phyloP scores from a whole-genome alignment of 2,113 vertebrate species.

The Rallus limicola region DNA sequence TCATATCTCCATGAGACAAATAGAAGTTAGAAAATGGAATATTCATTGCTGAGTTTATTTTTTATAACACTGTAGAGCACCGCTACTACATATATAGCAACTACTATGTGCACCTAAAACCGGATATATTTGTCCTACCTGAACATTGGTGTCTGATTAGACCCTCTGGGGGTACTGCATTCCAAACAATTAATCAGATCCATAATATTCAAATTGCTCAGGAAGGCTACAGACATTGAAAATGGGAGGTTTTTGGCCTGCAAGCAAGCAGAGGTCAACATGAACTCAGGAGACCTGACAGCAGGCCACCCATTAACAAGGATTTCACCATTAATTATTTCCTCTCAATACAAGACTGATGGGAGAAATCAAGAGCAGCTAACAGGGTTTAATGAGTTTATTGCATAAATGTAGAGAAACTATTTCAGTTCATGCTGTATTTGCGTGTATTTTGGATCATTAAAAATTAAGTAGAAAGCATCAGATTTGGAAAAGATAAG shows the following conservation, averaged over 20 bases:
- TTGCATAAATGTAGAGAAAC: slow-evolving; percentile 19
- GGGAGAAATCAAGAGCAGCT: slow-evolving; percentile 14
- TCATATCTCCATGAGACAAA: neutral
- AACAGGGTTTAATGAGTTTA: slow-evolving; percentile 49
- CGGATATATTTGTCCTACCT: neutral
- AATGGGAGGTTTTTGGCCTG: slow-evolving; percentile 50
- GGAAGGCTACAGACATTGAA: slow-evolving; percentile 36
- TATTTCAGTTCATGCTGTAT: neutral
- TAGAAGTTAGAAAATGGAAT: neutral
- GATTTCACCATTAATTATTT: slow-evolving; percentile 66
- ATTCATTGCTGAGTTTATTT: neutral
- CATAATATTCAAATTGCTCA: slow-evolving; percentile 38
- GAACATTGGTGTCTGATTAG: neutral
- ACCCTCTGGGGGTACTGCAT: neutral
- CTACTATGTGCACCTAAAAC: neutral
- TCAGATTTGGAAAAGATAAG: neutral
- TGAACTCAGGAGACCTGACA: slow-evolving; percentile 55
- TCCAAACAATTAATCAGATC: slow-evolving; percentile 56
- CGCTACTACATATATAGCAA: neutral
- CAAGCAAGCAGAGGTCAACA: slow-evolving; percentile 30
- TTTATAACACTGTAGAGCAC: neutral
- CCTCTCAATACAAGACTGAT: slow-evolving; percentile 27
- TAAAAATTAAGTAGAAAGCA: neutral
- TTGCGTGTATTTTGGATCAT: neutral
- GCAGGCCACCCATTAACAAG: slow-evolving; percentile 55